Conservation (phyloP, 2,113 vertebrate genomes). For the Cairina moschata region DNA sequence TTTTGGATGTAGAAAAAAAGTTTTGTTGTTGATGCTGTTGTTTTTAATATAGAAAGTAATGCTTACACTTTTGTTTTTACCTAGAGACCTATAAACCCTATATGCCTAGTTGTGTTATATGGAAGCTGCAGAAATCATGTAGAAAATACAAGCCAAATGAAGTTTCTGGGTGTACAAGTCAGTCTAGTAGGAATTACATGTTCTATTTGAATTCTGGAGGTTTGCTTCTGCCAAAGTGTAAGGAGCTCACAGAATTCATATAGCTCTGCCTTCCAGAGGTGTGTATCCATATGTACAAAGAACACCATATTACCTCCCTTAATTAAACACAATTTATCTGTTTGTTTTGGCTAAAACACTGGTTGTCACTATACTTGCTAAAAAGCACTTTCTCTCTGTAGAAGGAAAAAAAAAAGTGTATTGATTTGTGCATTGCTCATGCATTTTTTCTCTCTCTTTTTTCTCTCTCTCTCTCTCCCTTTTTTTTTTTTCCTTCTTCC, state of each 20-base stretch:
- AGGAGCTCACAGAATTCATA: neutral
- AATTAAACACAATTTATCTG: neutral
- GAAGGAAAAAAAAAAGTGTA: neutral
- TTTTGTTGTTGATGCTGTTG: no score
- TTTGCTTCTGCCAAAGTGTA: neutral
- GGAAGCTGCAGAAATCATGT: neutral
- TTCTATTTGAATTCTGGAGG: neutral
- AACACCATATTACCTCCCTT: neutral
- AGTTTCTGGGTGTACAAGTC: neutral
- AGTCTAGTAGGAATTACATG: neutral
- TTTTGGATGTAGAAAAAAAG: neutral
- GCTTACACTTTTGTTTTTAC: neutral
- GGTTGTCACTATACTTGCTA: neutral
- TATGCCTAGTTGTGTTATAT: neutral
- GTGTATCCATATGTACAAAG: neutral
- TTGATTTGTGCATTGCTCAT: neutral
- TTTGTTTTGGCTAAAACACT: neutral
- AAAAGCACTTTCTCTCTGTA: accelerated
- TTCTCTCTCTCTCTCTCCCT: neutral
- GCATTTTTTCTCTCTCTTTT: neutral
- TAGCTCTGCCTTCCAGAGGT: neutral
- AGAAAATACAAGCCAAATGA: neutral
- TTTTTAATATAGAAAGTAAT: neutral
- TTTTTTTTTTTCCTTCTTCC: no score
- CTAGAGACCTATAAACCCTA: no score